phyloP scores from a whole-genome alignment of 1,140 invertebrate genomes.

The Proales similis region DNA sequence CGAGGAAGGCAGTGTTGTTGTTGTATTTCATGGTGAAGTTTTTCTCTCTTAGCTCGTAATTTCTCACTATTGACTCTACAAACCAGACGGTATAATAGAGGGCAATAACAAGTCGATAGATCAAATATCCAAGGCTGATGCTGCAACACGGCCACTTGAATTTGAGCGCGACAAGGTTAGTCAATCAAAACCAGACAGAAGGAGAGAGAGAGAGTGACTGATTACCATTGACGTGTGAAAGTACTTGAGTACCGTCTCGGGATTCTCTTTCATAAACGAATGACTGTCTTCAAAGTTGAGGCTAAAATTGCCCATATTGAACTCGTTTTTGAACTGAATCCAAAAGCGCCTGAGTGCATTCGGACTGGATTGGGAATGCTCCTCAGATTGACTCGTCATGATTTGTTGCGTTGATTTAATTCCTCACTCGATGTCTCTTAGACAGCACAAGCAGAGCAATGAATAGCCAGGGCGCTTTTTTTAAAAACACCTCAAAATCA shows the following conservation, averaged over 20 bases:
- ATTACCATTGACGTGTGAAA: slow-evolving; percentile 33
- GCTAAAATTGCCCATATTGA: slow-evolving; percentile 10
- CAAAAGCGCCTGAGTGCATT: too few relatives aligned
- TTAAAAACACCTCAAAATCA: too few relatives aligned
- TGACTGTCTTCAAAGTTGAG: slow-evolving; percentile 28
- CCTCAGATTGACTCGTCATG: too few relatives aligned
- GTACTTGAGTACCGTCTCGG: slow-evolving; percentile 22
- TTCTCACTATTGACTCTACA: slow-evolving; percentile 31
- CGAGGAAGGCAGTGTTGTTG: slow-evolving; percentile 12
- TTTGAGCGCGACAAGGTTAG: too few relatives aligned
- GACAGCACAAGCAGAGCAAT: too few relatives aligned
- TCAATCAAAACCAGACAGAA: too few relatives aligned
- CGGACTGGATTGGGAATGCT: too few relatives aligned
- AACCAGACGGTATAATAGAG: slow-evolving; percentile 36
- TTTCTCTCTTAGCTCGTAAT: slow-evolving; percentile 22
- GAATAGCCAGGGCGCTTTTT: too few relatives aligned
- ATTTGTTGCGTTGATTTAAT: too few relatives aligned
- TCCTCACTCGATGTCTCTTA: too few relatives aligned
- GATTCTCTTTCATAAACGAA: slow-evolving; percentile 31
- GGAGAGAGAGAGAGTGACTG: not conserved
- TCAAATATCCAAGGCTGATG: slow-evolving; percentile 5
- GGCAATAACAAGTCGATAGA: slow-evolving; percentile 27
- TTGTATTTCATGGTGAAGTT: slow-evolving; percentile 28
- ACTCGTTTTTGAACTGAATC: slow-evolving; percentile 29
- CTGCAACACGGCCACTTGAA: slow-evolving; percentile 24